Evolutionary conservation across 1,140 invertebrate species (phyloP), one percentile per base, ranked within the genome.

Genomic region (Saccostrea echinata): DNA sequence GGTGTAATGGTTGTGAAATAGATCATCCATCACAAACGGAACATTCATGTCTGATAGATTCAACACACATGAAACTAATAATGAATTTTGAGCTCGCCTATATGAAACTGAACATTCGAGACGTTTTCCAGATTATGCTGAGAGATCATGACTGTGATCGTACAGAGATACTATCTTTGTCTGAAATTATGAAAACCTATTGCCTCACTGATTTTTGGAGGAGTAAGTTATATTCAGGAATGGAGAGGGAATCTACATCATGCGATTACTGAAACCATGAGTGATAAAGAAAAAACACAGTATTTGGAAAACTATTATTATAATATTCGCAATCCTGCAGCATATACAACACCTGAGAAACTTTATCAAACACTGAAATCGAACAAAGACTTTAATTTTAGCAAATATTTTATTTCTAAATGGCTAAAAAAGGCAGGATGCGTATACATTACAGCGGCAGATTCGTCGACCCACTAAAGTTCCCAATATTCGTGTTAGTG

Each of bases 1-100:
- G 53, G 53, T 88, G 71, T 81, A 64, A 51, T 55, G 87, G 87
- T 12, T 88, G 87, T 64, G 71, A 85, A n/a, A n/a, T n/a, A n/a
- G n/a, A n/a, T n/a, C n/a, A n/a, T n/a, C n/a, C n/a, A n/a, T n/a
- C n/a, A n/a, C 87, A 88, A 68, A 55, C n/a, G 33, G 27, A 88
- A 51, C 87, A 88, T 43, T 80, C 87, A 11, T 88, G 87, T 85
- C 18, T 88, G 8, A 85, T 85, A 68, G 68, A 57, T 3, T 84
- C 82, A 33, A 9, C 33, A n/a, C 51, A 51, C 11, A 27, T 52
- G 82, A 51, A 53, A 51, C 24, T 84, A 30, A 51, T 52, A 3
- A 21, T 21, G 43, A 43, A 53, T 84, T 84, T 53, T 24, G 52
- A n/a, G 18, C 9, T 55, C 24, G 82, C n/a, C n/a, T n/a, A n/a